Evolutionary conservation across 2,888 invertebrate genomes (phyloP).

Genomic region (Hololepta plana): DNA sequence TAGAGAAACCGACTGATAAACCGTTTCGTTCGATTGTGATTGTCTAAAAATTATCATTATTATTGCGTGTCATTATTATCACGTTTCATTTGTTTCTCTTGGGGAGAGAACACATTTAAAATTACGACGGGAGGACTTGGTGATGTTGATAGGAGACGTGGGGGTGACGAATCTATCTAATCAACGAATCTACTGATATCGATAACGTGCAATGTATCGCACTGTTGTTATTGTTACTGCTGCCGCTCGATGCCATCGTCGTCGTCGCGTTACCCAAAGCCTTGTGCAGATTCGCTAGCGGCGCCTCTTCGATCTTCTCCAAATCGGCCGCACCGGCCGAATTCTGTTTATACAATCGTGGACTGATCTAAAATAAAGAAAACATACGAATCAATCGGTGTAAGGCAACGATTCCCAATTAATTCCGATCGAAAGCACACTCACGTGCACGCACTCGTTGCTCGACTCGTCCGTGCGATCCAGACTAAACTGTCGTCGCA

Average conservation of each 20-base stretch:
- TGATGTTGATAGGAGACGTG: no score
- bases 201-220: slow-evolving; percentile 23
- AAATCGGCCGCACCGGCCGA: slow-evolving; percentile 50
- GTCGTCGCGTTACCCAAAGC: no score
- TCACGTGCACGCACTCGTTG: slow-evolving; percentile 14
- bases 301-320: slow-evolving; percentile 50
- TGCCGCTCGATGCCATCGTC: slow-evolving; percentile 11
- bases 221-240: slow-evolving; percentile 13
- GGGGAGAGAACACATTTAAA: no score
- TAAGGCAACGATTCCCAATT: background rate
- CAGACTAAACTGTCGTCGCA: slow-evolving; percentile 49
- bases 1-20: no score
- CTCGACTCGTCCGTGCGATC: slow-evolving; percentile 41
- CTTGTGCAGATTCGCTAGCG: no score
- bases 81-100: no score
- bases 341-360: slow-evolving; percentile 43
- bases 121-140: no score
- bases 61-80: no score
- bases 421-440: background rate
- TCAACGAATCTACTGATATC: slow-evolving; percentile 25
- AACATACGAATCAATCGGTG: slow-evolving; percentile 1
- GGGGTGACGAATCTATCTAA: no score
- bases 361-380: slow-evolving; percentile 17
- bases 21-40: no score
- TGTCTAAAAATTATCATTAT: no score